Base-by-base conservation (phyloP, 1,140 invertebrate species). In the Scaptodrosophila lebanonensis region DNA sequence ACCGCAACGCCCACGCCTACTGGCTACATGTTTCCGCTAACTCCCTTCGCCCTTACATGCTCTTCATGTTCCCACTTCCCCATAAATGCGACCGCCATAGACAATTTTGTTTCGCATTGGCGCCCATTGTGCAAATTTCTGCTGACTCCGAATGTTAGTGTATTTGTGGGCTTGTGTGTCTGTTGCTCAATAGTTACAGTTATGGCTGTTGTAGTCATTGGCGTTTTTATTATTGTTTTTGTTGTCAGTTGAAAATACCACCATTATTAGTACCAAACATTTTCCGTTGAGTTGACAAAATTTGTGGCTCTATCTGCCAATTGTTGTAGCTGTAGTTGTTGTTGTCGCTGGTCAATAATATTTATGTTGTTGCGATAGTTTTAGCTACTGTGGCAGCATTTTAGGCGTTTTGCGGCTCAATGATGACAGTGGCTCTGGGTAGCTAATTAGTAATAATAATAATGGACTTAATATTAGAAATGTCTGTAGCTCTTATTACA, bases 221-320 rank as follows among this genome's bases (percentile, higher is more conserved):
- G 18, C 27, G 15, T 39, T 32, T 20, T 45, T 53, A 16, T 13
- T 39, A 8, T 27, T 30, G 16, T 44, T 49, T 12, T 56, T 38
- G 22, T 18, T 29, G 33, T 38, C 43, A 17, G 32, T 57, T 29
- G 12, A n/a, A n/a, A n/a, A n/a, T 38, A 39, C 29, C 17, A 18
- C 17, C 13, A 62, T 50, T 63, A 63, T 58, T 58, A 58, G 45
- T 44, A 27, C 33, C 42, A 40, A 48, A 33, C 20, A 58, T 48
- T 59, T 66, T 67, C 52, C 64, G 64, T 64, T 18, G 60, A 67
- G 38, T 67, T 59, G 64, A 64, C 64, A 64, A 63, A 58, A 38
- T 30, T 39, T 30, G 56, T 38, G 30, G 20, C 39, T n/a, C 22
- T 20, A 18, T 36, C 16, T 44, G 33, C 9, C 50, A n/a, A n/a